phyloP scores from a whole-genome alignment of 2,797 vertebrate species.

The Galaxias olidus region DNA sequence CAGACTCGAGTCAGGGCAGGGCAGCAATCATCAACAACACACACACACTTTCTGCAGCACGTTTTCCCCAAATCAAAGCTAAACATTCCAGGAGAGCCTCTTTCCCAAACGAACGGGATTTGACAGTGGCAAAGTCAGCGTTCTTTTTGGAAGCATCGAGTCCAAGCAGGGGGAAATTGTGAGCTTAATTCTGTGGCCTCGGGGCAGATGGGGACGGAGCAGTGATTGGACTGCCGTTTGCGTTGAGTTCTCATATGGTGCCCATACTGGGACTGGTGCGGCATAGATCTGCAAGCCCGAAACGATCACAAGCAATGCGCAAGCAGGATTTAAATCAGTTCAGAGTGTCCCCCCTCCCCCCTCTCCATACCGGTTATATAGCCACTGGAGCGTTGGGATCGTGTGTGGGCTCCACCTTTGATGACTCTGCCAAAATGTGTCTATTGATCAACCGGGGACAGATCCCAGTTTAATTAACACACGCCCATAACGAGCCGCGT shows the following conservation, averaged over 20 bases:
- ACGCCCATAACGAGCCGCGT: too few species aligned
- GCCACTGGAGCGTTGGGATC: neutral
- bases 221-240: conserved; percentile 35
- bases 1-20: neutral
- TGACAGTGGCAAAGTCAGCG: conserved; percentile 44
- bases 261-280: conserved; percentile 35
- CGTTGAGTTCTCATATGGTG: conserved; percentile 44
- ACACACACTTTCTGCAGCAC: neutral
- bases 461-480: too few species aligned
- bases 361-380: too few species aligned
- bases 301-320: neutral
- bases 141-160: conserved; percentile 31
- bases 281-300: conserved; percentile 24
- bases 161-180: conserved; percentile 49
- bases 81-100: conserved; percentile 36
- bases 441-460: too few species aligned
- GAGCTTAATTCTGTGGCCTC: conserved; percentile 44
- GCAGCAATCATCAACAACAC: too few species aligned
- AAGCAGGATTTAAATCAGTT: neutral
- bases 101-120: conserved; percentile 27
- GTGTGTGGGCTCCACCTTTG: too few species aligned
- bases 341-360: neutral
- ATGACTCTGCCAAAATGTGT: too few species aligned
- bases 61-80: conserved; percentile 13
- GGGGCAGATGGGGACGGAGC: conserved; percentile 25